Percentiles rank a stretch among this genome's conserved stretches.
Conservation (phyloP, 2,888 invertebrate genomes). For the Habroteleia sp. region DNA sequence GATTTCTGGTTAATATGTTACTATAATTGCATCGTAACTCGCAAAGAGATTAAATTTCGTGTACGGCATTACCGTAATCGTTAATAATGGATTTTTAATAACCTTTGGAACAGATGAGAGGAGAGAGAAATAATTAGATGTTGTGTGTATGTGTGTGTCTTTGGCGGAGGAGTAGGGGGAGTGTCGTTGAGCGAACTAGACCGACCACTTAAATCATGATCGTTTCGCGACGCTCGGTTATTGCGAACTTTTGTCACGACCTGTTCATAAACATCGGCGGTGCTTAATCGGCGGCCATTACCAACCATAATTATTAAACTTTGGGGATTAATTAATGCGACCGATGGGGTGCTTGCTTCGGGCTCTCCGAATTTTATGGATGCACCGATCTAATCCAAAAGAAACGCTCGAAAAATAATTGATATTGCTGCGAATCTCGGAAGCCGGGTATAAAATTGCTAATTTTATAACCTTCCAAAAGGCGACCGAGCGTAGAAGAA, state of each 20-base stretch:
- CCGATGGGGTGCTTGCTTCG: slow-evolving; percentile 11
- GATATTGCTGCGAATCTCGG: slow-evolving; percentile 75
- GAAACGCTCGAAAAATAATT: slow-evolving; percentile 67
- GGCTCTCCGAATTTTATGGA: slow-evolving; percentile 56
- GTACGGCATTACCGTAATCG: slow-evolving; percentile 24
- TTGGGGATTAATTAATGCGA: slow-evolving; percentile 56
- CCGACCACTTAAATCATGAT: slow-evolving; percentile 40
- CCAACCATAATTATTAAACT: slow-evolving; percentile 50
- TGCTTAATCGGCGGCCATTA: slow-evolving; percentile 56
- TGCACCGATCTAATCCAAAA: slow-evolving; percentile 59
- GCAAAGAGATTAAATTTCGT: slow-evolving; percentile 27
- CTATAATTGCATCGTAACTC: slow-evolving; percentile 20
- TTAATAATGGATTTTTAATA: slow-evolving; percentile 45
- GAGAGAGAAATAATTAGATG: slow-evolving; percentile 35
- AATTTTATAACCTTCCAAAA: slow-evolving; percentile 74
- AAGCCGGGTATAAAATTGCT: slow-evolving; percentile 77
- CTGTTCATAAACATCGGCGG: slow-evolving; percentile 58
- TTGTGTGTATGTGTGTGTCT: no score
- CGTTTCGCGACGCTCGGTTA: slow-evolving; percentile 21
- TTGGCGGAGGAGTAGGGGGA: slow-evolving; percentile 3
- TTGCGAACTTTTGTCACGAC: slow-evolving; percentile 62
- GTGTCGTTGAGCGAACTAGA: slow-evolving; percentile 16
- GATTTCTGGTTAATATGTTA: neutral
- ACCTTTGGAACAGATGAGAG: slow-evolving; percentile 2
- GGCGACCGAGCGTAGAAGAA: slow-evolving; percentile 17